A percentile compares a stretch with the other conserved stretches of the same genome.
phyloP scores from a whole-genome alignment of 2,113 vertebrate species.

The Megalops atlanticus region DNA sequence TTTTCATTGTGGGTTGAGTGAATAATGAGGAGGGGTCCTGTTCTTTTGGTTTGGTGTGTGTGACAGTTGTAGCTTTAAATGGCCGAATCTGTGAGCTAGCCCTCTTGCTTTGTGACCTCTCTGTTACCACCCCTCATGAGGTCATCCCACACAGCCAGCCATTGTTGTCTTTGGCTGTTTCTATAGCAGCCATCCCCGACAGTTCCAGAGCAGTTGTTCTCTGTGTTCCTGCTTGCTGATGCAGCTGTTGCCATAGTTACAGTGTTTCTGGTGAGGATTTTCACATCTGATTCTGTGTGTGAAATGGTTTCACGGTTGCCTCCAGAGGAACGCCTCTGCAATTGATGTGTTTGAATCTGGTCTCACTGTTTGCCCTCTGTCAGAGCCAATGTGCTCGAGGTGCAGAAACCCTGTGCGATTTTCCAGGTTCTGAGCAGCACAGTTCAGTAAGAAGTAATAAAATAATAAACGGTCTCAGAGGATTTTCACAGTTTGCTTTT shows the following conservation, averaged over 20 bases:
- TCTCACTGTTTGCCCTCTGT: not conserved
- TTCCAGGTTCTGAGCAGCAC: not conserved
- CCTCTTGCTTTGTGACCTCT: slow-evolving; percentile 15
- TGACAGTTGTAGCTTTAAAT: no score
- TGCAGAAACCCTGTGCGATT: no score
- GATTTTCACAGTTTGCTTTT: no score
- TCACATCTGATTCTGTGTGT: not conserved
- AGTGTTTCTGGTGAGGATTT: not conserved
- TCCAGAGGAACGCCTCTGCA: not conserved
- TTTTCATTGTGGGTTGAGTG: no score
- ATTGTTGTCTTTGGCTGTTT: slow-evolving; percentile 44
- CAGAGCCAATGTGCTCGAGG: not conserved
- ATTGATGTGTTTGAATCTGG: not conserved
- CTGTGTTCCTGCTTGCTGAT: slow-evolving; percentile 29
- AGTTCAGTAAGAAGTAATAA: no score
- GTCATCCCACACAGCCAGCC: slow-evolving; percentile 28
- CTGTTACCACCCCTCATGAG: slow-evolving; percentile 17
- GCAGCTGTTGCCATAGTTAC: slow-evolving; percentile 44
- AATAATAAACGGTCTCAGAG: no score
- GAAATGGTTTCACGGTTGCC: not conserved
- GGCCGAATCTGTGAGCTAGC: no score
- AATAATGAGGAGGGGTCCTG: no score
- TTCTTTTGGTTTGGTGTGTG: no score
- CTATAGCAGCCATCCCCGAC: slow-evolving; percentile 39
- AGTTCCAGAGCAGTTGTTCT: slow-evolving; percentile 28